Evolutionary conservation across 2,113 vertebrate species (phyloP).

Genomic region (Podiceps cristatus): DNA sequence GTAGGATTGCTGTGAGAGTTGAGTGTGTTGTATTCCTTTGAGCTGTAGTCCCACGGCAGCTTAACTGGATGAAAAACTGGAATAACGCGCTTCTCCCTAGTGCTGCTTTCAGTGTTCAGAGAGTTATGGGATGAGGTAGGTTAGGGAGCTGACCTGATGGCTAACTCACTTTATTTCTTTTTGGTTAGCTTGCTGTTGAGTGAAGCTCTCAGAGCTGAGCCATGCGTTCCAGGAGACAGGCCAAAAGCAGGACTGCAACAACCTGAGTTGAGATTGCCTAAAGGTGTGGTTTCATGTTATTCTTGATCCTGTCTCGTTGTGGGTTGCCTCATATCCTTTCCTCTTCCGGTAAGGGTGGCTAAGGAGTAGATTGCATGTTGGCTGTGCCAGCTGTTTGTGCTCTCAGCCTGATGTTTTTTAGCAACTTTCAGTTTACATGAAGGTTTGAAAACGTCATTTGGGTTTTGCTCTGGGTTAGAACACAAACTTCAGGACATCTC

Average conservation of each 20-base stretch:
- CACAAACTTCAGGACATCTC: background rate
- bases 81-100: background rate
- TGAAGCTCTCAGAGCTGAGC: background rate
- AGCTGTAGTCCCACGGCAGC: background rate
- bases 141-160: background rate
- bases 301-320: background rate
- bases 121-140: background rate
- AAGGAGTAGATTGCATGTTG: background rate
- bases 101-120: background rate
- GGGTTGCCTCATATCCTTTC: conserved; percentile 39
- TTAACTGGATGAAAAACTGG: background rate
- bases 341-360: background rate
- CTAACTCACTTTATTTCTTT: background rate
- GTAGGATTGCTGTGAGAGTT: background rate
- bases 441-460: background rate
- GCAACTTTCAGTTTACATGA: background rate
- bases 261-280: background rate
- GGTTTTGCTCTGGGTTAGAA: background rate
- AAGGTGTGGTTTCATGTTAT: conserved; percentile 20
- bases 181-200: background rate
- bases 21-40: background rate
- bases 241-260: background rate
- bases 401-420: background rate
- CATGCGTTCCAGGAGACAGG: accelerated
- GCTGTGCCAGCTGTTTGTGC: background rate